Evolutionary conservation across 2,888 invertebrate species (phyloP).

Genomic region (Oegoconia quadripuncta): DNA sequence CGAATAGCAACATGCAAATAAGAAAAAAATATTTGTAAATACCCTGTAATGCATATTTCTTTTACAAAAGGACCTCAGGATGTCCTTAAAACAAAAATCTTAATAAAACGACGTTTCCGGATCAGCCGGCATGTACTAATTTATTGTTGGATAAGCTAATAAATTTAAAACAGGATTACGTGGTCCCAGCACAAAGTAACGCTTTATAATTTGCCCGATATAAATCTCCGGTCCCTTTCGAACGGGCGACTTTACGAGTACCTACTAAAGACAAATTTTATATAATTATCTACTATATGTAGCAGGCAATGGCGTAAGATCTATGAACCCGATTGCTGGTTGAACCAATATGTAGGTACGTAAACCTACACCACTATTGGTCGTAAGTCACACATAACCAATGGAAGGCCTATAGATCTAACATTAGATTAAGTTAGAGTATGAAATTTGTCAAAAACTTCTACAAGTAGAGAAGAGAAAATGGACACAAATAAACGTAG

Average conservation of each 20-base stretch:
- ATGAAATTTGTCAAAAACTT: too few species aligned
- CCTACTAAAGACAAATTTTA: slow-evolving; percentile 32
- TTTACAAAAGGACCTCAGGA: slow-evolving; percentile 14
- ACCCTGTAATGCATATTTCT: slow-evolving; percentile 16
- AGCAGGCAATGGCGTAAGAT: too few species aligned
- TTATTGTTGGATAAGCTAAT: slow-evolving; percentile 72
- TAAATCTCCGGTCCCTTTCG: slow-evolving; percentile 61
- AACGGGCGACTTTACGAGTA: slow-evolving; percentile 49
- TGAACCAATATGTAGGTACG: too few species aligned
- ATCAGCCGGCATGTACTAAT: slow-evolving; percentile 68
- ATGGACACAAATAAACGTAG: too few species aligned
- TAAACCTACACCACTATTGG: too few species aligned
- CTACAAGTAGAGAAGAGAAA: too few species aligned
- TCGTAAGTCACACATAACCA: too few species aligned
- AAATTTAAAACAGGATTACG: slow-evolving; percentile 76
- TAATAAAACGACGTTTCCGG: slow-evolving; percentile 65
- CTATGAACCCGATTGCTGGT: too few species aligned
- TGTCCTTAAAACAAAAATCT: slow-evolving; percentile 53
- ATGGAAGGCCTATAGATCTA: too few species aligned
- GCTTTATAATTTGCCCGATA: slow-evolving; percentile 71
- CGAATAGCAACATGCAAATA: slow-evolving; percentile 23
- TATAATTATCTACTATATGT: too few species aligned
- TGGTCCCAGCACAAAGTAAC: slow-evolving; percentile 64
- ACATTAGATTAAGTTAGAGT: too few species aligned
- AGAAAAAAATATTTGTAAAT: slow-evolving; percentile 31